phyloP scores from a whole-genome alignment of 1,140 invertebrate species.

The Lethrus apterus region DNA sequence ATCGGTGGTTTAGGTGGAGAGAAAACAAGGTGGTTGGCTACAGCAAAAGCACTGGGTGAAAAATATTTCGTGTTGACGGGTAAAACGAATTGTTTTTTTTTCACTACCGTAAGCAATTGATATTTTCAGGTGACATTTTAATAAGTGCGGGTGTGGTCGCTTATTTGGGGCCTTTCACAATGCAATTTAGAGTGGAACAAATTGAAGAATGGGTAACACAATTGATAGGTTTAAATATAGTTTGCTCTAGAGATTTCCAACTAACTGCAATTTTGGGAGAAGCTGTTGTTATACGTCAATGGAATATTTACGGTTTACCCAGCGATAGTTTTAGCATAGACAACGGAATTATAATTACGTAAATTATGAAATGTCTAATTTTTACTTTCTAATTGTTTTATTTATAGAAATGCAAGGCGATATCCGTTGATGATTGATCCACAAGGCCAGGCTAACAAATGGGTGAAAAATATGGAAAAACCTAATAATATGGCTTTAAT shows the following conservation, averaged over 20 bases:
- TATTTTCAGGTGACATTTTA: conserved; percentile 68
- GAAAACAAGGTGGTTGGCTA: conserved; percentile 72
- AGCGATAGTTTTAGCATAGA: conserved; percentile 85
- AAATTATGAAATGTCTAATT: conserved; percentile 17
- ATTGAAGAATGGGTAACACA: conserved; percentile 66
- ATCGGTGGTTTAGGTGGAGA: conserved; percentile 81
- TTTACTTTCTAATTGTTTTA: conserved; percentile 13
- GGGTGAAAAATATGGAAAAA: conserved; percentile 92
- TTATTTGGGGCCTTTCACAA: conserved; percentile 86
- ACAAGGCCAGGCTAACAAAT: conserved; percentile 89
- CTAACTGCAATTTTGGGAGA: conserved; percentile 72
- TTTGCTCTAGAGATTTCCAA: conserved; percentile 67
- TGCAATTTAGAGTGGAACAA: conserved; percentile 62
- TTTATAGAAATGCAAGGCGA: conserved; percentile 64
- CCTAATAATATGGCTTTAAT: conserved; percentile 76
- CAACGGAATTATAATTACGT: conserved; percentile 85
- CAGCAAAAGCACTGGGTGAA: conserved; percentile 65
- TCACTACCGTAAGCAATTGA: background rate
- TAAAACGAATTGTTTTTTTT: conserved; percentile 11
- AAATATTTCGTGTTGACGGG: conserved; percentile 55
- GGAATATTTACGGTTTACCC: conserved; percentile 87
- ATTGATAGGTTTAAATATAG: conserved; percentile 58
- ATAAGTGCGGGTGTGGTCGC: conserved; percentile 83
- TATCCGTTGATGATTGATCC: conserved; percentile 94
- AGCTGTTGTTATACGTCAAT: conserved; percentile 77